Evolutionary conservation across 2,888 invertebrate genomes (phyloP).

Genomic region (Miltochrista miniata): DNA sequence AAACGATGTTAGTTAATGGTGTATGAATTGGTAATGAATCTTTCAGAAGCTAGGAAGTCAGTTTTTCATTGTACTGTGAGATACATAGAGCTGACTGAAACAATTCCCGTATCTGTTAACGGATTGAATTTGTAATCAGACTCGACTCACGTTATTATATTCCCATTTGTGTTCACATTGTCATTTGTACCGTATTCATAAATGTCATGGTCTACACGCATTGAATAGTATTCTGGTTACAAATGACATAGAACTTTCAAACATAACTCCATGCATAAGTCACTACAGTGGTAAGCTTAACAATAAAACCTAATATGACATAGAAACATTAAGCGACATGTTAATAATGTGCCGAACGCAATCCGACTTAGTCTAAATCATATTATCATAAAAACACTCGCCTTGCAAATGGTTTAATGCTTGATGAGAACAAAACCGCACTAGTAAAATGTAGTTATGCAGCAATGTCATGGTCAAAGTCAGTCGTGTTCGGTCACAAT

Average conservation of each 20-base stretch:
- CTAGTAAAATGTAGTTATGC: conserved; percentile 58
- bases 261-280: conserved; percentile 8
- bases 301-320: background rate
- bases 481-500: conserved; percentile 57
- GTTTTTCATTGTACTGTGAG: conserved; percentile 60
- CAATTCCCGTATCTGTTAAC: conserved; percentile 6
- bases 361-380: conserved; percentile 7
- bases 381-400: conserved; percentile 12
- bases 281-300: background rate
- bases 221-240: conserved; percentile 24
- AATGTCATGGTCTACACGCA: conserved; percentile 33
- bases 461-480: conserved; percentile 75
- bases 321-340: conserved; percentile 2
- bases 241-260: conserved; percentile 8
- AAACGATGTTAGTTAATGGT: conserved; percentile 66
- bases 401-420: conserved; percentile 15
- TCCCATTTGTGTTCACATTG: conserved; percentile 27
- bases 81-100: conserved; percentile 27
- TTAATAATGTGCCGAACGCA: background rate
- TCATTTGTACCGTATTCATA: conserved; percentile 30
- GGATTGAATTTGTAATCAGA: conserved; percentile 19
- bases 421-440: conserved; percentile 29
- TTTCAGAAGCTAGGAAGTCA: conserved; percentile 68
- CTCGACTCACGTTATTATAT: conserved; percentile 25
- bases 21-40: conserved; percentile 72